Evolutionary conservation across 2,797 vertebrate species (phyloP).

Genomic region (Sebastes melanostomus): DNA sequence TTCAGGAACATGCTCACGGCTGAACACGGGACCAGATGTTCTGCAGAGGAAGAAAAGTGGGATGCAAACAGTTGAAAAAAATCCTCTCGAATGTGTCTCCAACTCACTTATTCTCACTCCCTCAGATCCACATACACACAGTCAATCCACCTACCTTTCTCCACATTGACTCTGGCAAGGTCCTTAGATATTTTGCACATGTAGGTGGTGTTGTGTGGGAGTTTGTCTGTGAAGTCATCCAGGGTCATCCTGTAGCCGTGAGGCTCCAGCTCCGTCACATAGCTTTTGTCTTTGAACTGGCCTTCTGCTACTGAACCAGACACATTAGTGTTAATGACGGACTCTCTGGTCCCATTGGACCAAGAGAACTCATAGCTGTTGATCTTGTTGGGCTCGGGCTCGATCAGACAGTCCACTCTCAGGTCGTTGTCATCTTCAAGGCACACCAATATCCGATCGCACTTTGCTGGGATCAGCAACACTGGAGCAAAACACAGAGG

Average conservation of each 20-base stretch:
- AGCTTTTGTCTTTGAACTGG: slow-evolving; percentile 67
- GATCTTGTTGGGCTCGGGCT: slow-evolving; percentile 60
- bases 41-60: slow-evolving; percentile 64
- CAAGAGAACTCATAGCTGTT: slow-evolving; percentile 81
- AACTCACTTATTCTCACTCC: neutral
- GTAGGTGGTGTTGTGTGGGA: slow-evolving; percentile 79
- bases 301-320: slow-evolving; percentile 68
- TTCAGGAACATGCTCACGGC: slow-evolving; percentile 78
- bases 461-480: slow-evolving; percentile 62
- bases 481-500: slow-evolving; percentile 48
- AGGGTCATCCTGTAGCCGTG: slow-evolving; percentile 77
- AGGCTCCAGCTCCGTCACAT: slow-evolving; percentile 65
- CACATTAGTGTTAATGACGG: slow-evolving; percentile 80
- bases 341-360: slow-evolving; percentile 71
- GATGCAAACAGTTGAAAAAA: slow-evolving; percentile 1
- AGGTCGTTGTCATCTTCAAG: slow-evolving; percentile 76
- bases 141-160: slow-evolving; percentile 66
- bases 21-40: slow-evolving; percentile 70
- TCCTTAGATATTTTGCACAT: slow-evolving; percentile 75
- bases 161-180: slow-evolving; percentile 42
- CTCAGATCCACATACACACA: neutral
- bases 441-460: slow-evolving; percentile 70
- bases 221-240: slow-evolving; percentile 50
- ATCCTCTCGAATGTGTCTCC: neutral
- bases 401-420: slow-evolving; percentile 77